Conservation (phyloP, 2,888 invertebrate genomes). For the Slavum lentiscoides region DNA sequence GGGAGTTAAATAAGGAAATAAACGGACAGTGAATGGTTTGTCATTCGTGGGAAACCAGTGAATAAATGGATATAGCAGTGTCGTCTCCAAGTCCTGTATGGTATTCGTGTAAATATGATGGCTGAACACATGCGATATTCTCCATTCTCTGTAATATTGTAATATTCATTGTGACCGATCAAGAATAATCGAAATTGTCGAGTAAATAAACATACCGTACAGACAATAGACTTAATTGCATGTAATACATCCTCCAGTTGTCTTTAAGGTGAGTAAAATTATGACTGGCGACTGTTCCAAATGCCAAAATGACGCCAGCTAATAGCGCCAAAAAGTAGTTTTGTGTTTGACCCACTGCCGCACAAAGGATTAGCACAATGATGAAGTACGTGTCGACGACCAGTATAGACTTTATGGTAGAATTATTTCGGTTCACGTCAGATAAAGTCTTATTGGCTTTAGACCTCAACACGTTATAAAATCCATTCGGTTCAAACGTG, state of each 20-base stretch:
- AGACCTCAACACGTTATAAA: conserved; percentile 71
- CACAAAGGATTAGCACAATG: conserved; percentile 60
- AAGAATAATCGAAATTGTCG: background rate
- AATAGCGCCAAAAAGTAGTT: conserved; percentile 60
- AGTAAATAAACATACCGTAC: conserved; percentile 62
- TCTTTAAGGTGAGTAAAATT: conserved; percentile 78
- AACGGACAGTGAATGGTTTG: conserved; percentile 60
- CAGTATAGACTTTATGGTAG: conserved; percentile 40
- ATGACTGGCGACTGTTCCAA: conserved; percentile 69
- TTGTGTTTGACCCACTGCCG: conserved; percentile 55
- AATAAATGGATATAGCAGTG: conserved; percentile 70
- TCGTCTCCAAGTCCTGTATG: conserved; percentile 73
- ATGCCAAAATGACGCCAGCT: conserved; percentile 66
- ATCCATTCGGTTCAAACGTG: conserved; percentile 74
- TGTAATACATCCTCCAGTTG: conserved; percentile 78
- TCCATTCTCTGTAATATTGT: conserved; percentile 67
- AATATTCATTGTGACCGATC: background rate
- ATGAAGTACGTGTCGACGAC: conserved; percentile 60
- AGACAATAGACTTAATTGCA: conserved; percentile 71
- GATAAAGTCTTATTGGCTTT: conserved; percentile 42
- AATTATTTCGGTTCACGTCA: background rate
- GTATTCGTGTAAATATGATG: conserved; percentile 82
- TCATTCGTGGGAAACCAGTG: conserved; percentile 67
- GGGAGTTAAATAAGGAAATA: conserved; percentile 22
- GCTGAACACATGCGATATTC: conserved; percentile 75